These are phyloP conservation scores for Charaxes varanes DNA, from an alignment of 1,140 invertebrate genomes.

Conservation along the genomic window DNA sequence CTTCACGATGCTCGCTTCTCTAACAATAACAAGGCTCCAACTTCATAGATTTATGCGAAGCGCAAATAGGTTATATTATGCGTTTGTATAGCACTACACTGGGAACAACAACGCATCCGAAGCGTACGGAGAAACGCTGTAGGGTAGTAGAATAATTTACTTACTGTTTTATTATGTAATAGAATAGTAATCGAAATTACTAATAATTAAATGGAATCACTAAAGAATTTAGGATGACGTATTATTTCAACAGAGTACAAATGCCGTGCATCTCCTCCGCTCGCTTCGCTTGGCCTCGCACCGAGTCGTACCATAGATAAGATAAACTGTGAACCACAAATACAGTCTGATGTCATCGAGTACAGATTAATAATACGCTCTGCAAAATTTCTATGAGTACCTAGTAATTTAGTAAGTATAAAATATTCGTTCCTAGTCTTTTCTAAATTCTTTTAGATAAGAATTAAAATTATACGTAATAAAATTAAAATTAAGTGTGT, in stretches of 20 bases:
- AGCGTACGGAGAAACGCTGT: conserved; percentile 24
- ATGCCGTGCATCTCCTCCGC: conserved; percentile 53
- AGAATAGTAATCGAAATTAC: conserved; percentile 37
- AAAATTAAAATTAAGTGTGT: no score
- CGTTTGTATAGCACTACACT: conserved; percentile 66
- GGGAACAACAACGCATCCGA: conserved; percentile 55
- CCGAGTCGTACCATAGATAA: conserved; percentile 34
- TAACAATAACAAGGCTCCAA: conserved; percentile 56
- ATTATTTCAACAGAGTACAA: conserved; percentile 64
- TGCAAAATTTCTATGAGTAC: no score
- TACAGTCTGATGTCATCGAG: conserved; percentile 18
- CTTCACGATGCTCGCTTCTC: conserved; percentile 39
- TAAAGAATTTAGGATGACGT: conserved; percentile 61
- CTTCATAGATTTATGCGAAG: conserved; percentile 60
- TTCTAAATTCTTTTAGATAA: no score
- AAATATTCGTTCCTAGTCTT: no score
- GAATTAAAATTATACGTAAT: no score
- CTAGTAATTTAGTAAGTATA: background rate
- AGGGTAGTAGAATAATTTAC: conserved; percentile 33
- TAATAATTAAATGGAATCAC: conserved; percentile 45
- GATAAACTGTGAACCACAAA: conserved; percentile 13
- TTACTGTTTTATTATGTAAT: conserved; percentile 53
- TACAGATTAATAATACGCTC: conserved; percentile 13
- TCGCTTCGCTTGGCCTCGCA: conserved; percentile 64
- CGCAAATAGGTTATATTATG: conserved; percentile 70